Evolutionary conservation across 2,888 invertebrate genomes (phyloP).

Genomic region (Drosophila demipolita): DNA sequence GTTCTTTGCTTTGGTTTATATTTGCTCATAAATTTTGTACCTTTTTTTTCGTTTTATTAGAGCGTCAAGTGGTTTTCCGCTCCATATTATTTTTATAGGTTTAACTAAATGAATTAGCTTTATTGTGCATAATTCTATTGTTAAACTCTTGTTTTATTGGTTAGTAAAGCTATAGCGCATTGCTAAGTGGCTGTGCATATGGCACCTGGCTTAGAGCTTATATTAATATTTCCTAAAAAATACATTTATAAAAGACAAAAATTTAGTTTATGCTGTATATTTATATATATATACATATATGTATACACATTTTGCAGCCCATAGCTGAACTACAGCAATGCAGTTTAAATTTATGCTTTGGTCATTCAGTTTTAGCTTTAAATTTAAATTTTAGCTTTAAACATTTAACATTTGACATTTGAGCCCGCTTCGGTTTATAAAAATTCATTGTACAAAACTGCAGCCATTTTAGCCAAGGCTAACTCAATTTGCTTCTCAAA

Average conservation of each 20-base stretch:
- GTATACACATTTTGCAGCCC: too few relatives aligned
- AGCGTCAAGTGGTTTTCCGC: slow-evolving; percentile 52
- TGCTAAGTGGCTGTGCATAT: background rate
- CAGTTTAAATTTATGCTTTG: background rate
- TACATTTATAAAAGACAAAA: background rate
- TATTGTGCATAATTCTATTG: background rate
- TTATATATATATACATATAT: too few relatives aligned
- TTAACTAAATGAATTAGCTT: background rate
- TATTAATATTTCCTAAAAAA: background rate
- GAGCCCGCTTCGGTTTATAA: too few relatives aligned
- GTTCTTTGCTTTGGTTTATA: slow-evolving; percentile 31
- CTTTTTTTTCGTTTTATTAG: slow-evolving; percentile 5
- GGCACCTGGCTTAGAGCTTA: too few relatives aligned
- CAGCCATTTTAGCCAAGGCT: background rate
- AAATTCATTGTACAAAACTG: background rate
- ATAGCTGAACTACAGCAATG: background rate
- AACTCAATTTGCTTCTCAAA: background rate
- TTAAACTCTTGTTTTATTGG: background rate
- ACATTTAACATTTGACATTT: background rate
- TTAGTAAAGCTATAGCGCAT: background rate
- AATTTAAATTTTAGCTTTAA: background rate
- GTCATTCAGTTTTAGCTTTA: background rate
- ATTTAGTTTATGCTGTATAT: too few relatives aligned
- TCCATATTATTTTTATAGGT: slow-evolving; percentile 2
- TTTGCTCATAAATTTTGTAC: slow-evolving; percentile 30